Base-by-base conservation (phyloP, 1,140 invertebrate genomes). In the Cyclargus thomasi region DNA sequence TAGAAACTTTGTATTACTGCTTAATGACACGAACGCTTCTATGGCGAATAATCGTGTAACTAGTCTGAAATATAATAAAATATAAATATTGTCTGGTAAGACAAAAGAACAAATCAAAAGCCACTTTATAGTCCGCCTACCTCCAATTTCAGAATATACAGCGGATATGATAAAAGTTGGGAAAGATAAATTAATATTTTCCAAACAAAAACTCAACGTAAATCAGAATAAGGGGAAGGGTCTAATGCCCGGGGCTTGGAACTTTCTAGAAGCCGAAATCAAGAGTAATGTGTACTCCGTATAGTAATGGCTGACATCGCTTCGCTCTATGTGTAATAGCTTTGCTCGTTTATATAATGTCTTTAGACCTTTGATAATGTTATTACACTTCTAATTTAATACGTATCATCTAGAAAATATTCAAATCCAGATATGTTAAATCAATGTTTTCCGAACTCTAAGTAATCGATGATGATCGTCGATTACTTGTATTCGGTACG, bases 221-320 rank as follows among this genome's bases (percentile, higher is more conserved):
- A 55, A 55, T 55, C 53, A 55, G 18, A 55, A 55, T 55, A 17
- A 55, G 18, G 53, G 53, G 53, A 55, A 17, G 53, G 53, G n/a
- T 20, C 53, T 55, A 55, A 55, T 55, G 53, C 53, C 18, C 18
- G 53, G n/a, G 53, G 53, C 18, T 20, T 6, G 18, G 53, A 55
- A 55, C n/a, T 55, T 55, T 20, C 53, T 20, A 17, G 53, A 55
- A 55, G 53, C n/a, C 53, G 53, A 55, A 55, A 55, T 55, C 53
- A 55, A 55, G 53, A 55, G 53, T 55, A 55, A 55, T 55, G 53
- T 55, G n/a, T 55, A 55, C 53, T 55, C 16, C 8, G n/a, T 55
- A 20, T 55, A 20, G 14, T 47, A 47, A 47, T 47, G 39, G 39
- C 39, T 47, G 39, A 47, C 39, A 47, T 47, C 39, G 3, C 39